A percentile compares a stretch with the other conserved stretches of the same genome.
These are phyloP conservation scores for Dioctria rufipes DNA, from an alignment of 2,888 invertebrate species.

Conservation along the genomic window DNA sequence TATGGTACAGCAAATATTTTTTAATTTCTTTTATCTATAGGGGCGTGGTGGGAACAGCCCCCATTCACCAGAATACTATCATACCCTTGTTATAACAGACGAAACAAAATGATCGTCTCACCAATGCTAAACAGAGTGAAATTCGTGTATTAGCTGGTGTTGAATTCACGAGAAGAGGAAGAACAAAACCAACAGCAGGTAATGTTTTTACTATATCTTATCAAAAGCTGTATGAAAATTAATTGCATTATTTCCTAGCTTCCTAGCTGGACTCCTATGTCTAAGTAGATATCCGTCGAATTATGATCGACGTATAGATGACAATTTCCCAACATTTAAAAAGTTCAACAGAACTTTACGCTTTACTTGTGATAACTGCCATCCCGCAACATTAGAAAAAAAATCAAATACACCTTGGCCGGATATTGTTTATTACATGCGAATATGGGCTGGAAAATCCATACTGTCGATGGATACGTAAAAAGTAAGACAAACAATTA, in stretches of 20 bases:
- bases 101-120: slow-evolving; percentile 82
- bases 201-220: slow-evolving; percentile 47
- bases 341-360: slow-evolving; percentile 86
- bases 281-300: slow-evolving; percentile 77
- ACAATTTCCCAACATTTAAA: slow-evolving; percentile 83
- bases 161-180: slow-evolving; percentile 85
- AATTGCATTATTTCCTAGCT: slow-evolving; percentile 70
- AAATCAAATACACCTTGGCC: slow-evolving; percentile 94
- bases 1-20: too few species aligned
- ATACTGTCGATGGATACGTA: slow-evolving; percentile 82
- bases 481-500: slow-evolving; percentile 56
- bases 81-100: slow-evolving; percentile 90
- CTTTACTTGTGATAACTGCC: slow-evolving; percentile 80
- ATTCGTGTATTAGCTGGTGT: slow-evolving; percentile 85
- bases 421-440: slow-evolving; percentile 91
- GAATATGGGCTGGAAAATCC: slow-evolving; percentile 96
- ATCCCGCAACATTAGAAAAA: slow-evolving; percentile 82
- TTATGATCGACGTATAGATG: slow-evolving; percentile 84
- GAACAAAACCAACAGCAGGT: slow-evolving; percentile 85
- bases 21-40: too few species aligned
- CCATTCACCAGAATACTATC: slow-evolving; percentile 87
- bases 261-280: slow-evolving; percentile 84
- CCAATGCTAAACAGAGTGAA: slow-evolving; percentile 79
- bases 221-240: not conserved
- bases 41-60: slow-evolving; percentile 80